Evolutionary conservation across 1,140 invertebrate species (phyloP), one percentile per base, ranked within the genome.

Genomic region (Kradibia gibbosae): DNA sequence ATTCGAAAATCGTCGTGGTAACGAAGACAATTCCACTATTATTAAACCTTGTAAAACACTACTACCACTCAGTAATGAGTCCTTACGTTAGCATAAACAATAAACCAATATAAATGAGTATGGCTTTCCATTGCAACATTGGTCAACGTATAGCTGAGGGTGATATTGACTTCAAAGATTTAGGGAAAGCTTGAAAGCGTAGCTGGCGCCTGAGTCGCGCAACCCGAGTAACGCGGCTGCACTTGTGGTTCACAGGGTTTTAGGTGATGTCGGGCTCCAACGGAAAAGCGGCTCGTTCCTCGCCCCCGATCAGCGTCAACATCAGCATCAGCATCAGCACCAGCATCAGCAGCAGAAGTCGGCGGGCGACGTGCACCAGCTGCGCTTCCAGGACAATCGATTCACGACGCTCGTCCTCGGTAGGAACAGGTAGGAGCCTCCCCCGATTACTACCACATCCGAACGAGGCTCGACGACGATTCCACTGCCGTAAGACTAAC

Each of bases 381-480:
- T 91, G 50, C 90, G 88, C 80, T 92, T 92, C 83, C 90, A 91
- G 85, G 90, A 91, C 83, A 88, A 83, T 71, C 80, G 88, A 82
- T 90, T 92, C 50, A 89, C 90, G 71, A 89, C 89, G 72, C 84
- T 91, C 34, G 90, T 91, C 65, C 86, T 90, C 22, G 90, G 91
- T 1, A 88, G 87, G 87, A 91, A 85, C 86, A 90, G 90, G 91
- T 91, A 86, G 89, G 88, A 45, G 39, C 28, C 15, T 86, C 70
- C 48, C 11, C 28, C 1, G 13, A 3, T 74, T 31, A 1, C 25
- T 72, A 55, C 53, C 48, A 25, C 39, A 13, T 17, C 34, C 62
- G 7, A 7, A 10, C 45, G 7, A 7, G 45, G 45, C 45, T 48
- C 17, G 17, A 10, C 42, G 42, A 45, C 7, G 42, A 45, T 45